phyloP scores from a whole-genome alignment of 2,888 invertebrate species.

The Thysanoteuthis rhombus region DNA sequence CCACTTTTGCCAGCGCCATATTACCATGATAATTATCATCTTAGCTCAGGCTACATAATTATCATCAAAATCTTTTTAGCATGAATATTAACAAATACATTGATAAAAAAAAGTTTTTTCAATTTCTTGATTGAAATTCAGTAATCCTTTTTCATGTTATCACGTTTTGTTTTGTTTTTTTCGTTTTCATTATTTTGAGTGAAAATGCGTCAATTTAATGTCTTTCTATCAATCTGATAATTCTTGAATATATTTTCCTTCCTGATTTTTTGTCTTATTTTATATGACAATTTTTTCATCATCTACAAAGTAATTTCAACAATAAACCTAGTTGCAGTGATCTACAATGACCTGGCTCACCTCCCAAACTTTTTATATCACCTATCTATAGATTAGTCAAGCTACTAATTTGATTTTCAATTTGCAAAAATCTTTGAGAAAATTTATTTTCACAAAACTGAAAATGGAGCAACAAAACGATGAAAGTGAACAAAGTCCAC shows the following conservation, averaged over 20 bases:
- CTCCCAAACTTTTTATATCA: neutral
- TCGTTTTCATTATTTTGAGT: neutral
- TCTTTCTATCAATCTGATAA: neutral
- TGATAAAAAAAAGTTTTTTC: neutral
- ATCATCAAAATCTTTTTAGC: neutral
- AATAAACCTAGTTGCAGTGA: neutral
- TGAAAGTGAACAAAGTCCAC: neutral
- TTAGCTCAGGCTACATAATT: neutral
- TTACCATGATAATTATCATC: neutral
- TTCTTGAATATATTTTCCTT: neutral
- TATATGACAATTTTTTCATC: neutral
- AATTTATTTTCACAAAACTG: constrained; percentile 23
- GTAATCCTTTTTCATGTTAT: neutral
- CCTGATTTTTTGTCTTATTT: neutral
- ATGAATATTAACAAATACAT: neutral
- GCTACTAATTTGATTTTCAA: neutral
- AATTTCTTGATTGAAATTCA: neutral
- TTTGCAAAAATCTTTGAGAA: constrained; percentile 16
- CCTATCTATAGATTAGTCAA: constrained; percentile 12
- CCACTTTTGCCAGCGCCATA: neutral
- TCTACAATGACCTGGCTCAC: neutral
- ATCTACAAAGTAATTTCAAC: neutral
- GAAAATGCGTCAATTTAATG: neutral
- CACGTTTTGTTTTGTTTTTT: neutral
- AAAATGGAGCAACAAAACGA: constrained; percentile 14